Percentiles rank a stretch among this genome's conserved stretches.
Conservation (phyloP, 2,797 vertebrate species). For the Peromyscus melanophrys region DNA sequence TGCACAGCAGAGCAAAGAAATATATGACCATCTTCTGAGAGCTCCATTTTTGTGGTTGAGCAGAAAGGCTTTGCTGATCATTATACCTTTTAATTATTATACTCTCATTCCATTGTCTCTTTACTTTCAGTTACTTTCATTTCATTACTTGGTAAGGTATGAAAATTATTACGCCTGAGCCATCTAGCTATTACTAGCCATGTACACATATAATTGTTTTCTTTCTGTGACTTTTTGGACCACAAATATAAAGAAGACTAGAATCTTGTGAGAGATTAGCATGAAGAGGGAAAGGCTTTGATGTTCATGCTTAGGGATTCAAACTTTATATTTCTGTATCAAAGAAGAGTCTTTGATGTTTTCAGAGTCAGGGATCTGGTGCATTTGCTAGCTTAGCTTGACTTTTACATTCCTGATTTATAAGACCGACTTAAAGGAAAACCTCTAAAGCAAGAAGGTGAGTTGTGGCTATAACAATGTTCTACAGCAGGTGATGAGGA, state of each 20-base stretch:
- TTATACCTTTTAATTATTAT: not conserved
- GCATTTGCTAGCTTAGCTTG: conserved; percentile 11
- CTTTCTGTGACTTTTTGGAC: not conserved
- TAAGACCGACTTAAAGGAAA: not conserved
- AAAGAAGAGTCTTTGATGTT: conserved; percentile 51
- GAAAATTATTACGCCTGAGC: not conserved
- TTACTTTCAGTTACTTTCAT: not conserved
- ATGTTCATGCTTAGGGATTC: not conserved
- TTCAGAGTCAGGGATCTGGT: conserved; percentile 3
- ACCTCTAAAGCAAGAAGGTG: not conserved
- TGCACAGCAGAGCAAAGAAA: not conserved
- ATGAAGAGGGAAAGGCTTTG: conserved; percentile 58
- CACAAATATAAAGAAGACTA: not conserved
- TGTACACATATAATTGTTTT: not conserved
- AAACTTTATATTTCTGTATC: conserved; percentile 40
- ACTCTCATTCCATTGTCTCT: not conserved
- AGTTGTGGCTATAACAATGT: not conserved
- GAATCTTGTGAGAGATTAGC: conserved; percentile 16
- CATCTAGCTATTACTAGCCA: not conserved
- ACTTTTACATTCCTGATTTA: conserved; percentile 49
- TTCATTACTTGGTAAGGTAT: not conserved
- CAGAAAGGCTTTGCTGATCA: not conserved
- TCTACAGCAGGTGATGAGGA: not conserved
- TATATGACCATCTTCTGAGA: not conserved
- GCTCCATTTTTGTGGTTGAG: not conserved